Percentiles rank a stretch among this genome's conserved stretches.
Conservation (phyloP, 2,888 invertebrate species). For the Drosophila greeni region DNA sequence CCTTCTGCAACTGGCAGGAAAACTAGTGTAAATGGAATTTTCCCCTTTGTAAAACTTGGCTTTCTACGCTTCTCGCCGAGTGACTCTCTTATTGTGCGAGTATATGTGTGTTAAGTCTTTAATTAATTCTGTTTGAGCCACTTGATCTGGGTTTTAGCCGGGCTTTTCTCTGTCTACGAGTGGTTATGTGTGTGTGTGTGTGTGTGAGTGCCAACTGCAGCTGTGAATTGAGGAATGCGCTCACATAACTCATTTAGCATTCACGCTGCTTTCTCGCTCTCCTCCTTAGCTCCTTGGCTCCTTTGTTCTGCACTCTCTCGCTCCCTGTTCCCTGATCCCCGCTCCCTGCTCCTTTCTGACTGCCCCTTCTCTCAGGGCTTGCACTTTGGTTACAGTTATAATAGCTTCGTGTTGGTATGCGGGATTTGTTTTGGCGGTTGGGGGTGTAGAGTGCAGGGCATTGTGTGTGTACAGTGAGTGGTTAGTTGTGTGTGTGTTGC, state of each 20-base stretch:
- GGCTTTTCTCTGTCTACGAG: constrained; percentile 15
- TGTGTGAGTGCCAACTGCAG: constrained; percentile 25
- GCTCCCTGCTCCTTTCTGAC: not conserved
- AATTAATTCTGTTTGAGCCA: constrained; percentile 14
- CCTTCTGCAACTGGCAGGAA: not conserved
- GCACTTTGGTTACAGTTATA: constrained; percentile 39
- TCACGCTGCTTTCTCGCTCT: constrained; percentile 9
- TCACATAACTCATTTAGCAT: constrained; percentile 42
- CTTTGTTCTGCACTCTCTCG: constrained; percentile 1
- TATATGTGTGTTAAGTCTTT: constrained; percentile 10
- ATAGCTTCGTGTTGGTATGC: constrained; percentile 35
- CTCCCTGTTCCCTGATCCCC: not conserved
- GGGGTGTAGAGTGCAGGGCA: not conserved
- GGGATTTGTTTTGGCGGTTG: constrained; percentile 4
- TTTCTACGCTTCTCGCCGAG: not conserved
- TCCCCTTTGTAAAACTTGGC: not conserved
- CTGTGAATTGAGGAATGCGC: constrained; percentile 34
- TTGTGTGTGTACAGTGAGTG: constrained; percentile 2
- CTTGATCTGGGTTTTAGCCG: constrained; percentile 8
- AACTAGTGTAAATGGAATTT: constrained; percentile 5
- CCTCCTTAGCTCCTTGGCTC: not conserved
- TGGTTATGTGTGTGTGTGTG: not conserved
- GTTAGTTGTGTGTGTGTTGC: constrained; percentile 1
- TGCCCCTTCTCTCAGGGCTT: constrained; percentile 7
- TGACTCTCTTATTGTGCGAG: constrained; percentile 1